Percentiles rank a stretch among this genome's conserved stretches.
Conservation (phyloP, 2,113 vertebrate species). For the Carassius auratus region DNA sequence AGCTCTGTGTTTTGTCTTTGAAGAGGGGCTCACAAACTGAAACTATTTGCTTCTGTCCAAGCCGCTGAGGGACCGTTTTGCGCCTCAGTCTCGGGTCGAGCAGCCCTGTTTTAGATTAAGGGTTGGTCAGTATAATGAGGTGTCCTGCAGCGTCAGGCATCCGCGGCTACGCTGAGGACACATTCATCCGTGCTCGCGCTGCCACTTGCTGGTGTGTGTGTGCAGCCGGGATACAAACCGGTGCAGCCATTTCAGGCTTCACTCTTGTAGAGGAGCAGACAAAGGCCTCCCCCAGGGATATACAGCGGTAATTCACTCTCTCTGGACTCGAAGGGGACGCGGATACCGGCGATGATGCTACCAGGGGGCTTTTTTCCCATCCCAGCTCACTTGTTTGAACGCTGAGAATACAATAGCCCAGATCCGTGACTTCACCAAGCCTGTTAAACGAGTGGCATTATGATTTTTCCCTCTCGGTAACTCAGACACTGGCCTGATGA, state of each 20-base stretch:
- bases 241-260: slow-evolving; percentile 44
- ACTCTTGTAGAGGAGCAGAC: slow-evolving; percentile 39
- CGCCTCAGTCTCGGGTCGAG: background rate
- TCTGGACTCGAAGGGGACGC: background rate
- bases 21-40: background rate
- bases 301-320: background rate
- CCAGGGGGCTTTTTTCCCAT: slow-evolving; percentile 1
- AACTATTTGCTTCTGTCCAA: background rate
- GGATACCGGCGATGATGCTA: slow-evolving; percentile 7
- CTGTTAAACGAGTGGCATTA: slow-evolving; percentile 59
- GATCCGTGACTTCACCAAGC: slow-evolving; percentile 48
- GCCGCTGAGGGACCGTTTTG: slow-evolving; percentile 8
- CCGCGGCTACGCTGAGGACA: background rate
- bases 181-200: background rate
- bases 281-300: slow-evolving; percentile 42
- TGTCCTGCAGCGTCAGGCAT: slow-evolving; percentile 18
- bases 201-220: slow-evolving; percentile 22
- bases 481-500: slow-evolving; percentile 42
- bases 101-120: slow-evolving; percentile 36
- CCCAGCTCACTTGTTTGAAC: slow-evolving; percentile 27
- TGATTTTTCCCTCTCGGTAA: slow-evolving; percentile 52
- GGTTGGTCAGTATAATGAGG: slow-evolving; percentile 41
- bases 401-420: slow-evolving; percentile 31
- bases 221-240: background rate
- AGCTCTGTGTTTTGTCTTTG: slow-evolving; percentile 19